A percentile compares a stretch with the other conserved stretches of the same genome.
Evolutionary conservation across 2,113 vertebrate genomes (phyloP).

Genomic region (Dolichallabes microphthalmus): DNA sequence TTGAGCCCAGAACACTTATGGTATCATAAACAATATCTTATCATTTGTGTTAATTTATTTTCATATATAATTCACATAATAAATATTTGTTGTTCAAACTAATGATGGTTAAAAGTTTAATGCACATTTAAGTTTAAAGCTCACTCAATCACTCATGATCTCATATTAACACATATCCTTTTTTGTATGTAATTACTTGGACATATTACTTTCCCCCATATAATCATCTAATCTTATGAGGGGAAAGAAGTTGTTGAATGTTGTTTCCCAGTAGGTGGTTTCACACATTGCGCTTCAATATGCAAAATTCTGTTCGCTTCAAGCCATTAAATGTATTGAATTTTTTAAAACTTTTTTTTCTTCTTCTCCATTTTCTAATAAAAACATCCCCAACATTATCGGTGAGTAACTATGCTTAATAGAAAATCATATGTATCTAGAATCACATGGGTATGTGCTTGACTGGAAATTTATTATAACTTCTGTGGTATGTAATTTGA

Average conservation of each 20-base stretch:
- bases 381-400: neutral
- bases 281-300: conserved; percentile 2
- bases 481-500: neutral
- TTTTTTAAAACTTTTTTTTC: conserved; percentile 5
- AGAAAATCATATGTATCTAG: neutral
- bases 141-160: no score
- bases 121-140: no score
- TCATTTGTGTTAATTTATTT: no score
- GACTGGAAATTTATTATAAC: neutral
- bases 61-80: no score
- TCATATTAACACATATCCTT: no score
- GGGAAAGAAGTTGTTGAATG: neutral
- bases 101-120: no score
- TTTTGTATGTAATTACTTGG: no score
- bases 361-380: conserved; percentile 20
- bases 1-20: neutral
- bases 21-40: neutral
- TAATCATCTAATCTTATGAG: neutral
- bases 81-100: no score
- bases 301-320: neutral
- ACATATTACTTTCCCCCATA: no score
- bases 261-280: conserved; percentile 11
- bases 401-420: neutral
- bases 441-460: neutral
- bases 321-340: neutral